Evolutionary conservation across 2,888 invertebrate genomes (phyloP).

Genomic region (Drosophila fulvimacula): DNA sequence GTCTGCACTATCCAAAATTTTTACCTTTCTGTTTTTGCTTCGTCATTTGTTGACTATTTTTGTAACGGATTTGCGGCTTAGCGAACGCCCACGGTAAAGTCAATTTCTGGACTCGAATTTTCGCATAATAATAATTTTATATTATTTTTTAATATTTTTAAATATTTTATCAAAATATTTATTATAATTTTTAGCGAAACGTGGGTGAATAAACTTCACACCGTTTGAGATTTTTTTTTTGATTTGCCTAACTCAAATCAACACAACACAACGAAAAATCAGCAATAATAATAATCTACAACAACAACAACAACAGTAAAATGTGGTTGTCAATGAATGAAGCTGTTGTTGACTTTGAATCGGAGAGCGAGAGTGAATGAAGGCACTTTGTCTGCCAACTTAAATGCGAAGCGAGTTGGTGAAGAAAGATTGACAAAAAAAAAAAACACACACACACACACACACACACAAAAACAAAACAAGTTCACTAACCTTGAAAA

Average conservation of each 20-base stretch:
- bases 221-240: slow-evolving; percentile 41
- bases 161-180: slow-evolving; percentile 27
- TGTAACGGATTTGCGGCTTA: slow-evolving; percentile 69
- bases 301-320: slow-evolving; percentile 26
- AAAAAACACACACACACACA: too few relatives aligned
- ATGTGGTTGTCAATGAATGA: slow-evolving; percentile 73
- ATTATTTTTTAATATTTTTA: slow-evolving; percentile 1
- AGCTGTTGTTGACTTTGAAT: slow-evolving; percentile 68
- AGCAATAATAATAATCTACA: slow-evolving; percentile 7
- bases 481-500: slow-evolving; percentile 52
- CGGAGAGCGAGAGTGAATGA: slow-evolving; percentile 63
- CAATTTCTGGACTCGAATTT: slow-evolving; percentile 29
- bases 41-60: slow-evolving; percentile 65
- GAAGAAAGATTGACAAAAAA: slow-evolving; percentile 18
- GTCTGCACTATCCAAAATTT: slow-evolving; percentile 47
- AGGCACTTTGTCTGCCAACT: slow-evolving; percentile 25
- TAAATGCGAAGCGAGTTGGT: slow-evolving; percentile 37
- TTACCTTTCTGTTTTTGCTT: slow-evolving; percentile 49
- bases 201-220: slow-evolving; percentile 77
- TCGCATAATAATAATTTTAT: slow-evolving; percentile 2
- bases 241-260: slow-evolving; percentile 21
- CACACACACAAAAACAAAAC: slow-evolving; percentile 1
- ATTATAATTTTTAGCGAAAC: slow-evolving; percentile 45
- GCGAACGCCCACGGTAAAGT: slow-evolving; percentile 58
- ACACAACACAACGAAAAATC: background rate